These are phyloP conservation scores for Neosilurus hyrtlii DNA, from an alignment of 2,797 vertebrate species.

Conservation along the genomic window DNA sequence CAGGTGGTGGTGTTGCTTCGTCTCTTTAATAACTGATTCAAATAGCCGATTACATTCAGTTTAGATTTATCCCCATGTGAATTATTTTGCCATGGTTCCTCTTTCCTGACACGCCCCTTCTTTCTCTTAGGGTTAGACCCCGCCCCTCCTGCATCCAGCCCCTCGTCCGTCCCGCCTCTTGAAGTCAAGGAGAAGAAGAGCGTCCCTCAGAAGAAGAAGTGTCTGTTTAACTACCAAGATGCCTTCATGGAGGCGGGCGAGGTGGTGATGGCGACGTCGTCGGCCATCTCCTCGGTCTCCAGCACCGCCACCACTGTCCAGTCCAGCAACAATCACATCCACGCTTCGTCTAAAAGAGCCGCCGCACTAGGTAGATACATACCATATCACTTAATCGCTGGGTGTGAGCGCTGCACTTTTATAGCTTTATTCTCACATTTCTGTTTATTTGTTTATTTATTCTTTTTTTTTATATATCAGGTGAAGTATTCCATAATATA, in stretches of 20 bases:
- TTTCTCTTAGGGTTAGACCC: slow-evolving; percentile 77
- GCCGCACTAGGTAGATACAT: slow-evolving; percentile 46
- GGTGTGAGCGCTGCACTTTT: too few species aligned
- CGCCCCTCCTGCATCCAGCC: slow-evolving; percentile 61
- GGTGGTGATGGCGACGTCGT: slow-evolving; percentile 93
- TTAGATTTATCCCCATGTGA: background rate
- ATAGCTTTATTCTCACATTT: too few species aligned
- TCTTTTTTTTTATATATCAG: slow-evolving; percentile 61
- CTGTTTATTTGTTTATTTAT: background rate
- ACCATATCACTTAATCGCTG: background rate
- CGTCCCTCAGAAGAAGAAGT: slow-evolving; percentile 88
- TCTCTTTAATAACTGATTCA: too few species aligned
- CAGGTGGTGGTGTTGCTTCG: too few species aligned
- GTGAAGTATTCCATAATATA: slow-evolving; percentile 92
- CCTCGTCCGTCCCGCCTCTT: slow-evolving; percentile 42
- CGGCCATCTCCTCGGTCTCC: slow-evolving; percentile 90
- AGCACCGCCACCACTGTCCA: slow-evolving; percentile 96
- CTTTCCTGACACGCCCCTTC: slow-evolving; percentile 82
- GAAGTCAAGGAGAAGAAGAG: slow-evolving; percentile 91
- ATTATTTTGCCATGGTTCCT: background rate
- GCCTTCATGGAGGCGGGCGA: slow-evolving; percentile 95
- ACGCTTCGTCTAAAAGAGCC: slow-evolving; percentile 86
- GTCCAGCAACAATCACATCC: slow-evolving; percentile 88
- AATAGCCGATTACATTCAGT: too few species aligned
- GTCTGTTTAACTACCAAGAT: slow-evolving; percentile 98